Base-by-base conservation (phyloP, 2,113 vertebrate species). In the Oryctolagus cuniculus region DNA sequence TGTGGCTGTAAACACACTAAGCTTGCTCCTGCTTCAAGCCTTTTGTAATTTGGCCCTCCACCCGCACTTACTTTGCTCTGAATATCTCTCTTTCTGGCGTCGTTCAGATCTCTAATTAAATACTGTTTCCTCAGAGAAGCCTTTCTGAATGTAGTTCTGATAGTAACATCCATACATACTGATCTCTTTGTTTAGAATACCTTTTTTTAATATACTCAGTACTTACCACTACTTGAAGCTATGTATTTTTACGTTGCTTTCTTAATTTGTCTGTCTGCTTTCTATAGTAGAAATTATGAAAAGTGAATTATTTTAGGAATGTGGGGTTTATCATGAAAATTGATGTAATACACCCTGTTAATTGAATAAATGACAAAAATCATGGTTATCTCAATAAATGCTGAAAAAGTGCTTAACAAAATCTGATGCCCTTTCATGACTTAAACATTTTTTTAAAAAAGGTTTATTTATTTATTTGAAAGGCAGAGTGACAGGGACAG, bases 371-470 rank as follows among this genome's bases (percentile, higher is more conserved):
- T 75, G 17, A 49, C 13, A 88, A 72, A 78, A 67, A 49, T 11
- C 44, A 51, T 27, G 49, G 24, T 78, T 31, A 51, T 78, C 63
- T 84, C 51, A 84, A 10, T n/a, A 36, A 49, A 34, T 89, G 27
- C n/a, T 24, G 51, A 81, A 93, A 95, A 81, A 44, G 34, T n/a
- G 53, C 25, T 75, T 80, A 66, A 93, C 31, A 86, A 86, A 74
- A 93, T 69, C 34, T 25, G 89, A 27, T 9, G 31, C 9, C 24
- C 31, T 70, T 85, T 85, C 36, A 5, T 75, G 61, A 92, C 67
- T 36, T 2, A 36, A 58, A 16, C 13, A 17, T 58, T 58, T 58
- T 5, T 58, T 19, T 58, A 17, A 58, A 17, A 58, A 58, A 19
- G 55, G 19, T 58, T 58, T 58, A 58, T 58, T 58, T 58, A 58